Base-by-base conservation (phyloP, 2,888 invertebrate species). In the Panzeria rudis region DNA sequence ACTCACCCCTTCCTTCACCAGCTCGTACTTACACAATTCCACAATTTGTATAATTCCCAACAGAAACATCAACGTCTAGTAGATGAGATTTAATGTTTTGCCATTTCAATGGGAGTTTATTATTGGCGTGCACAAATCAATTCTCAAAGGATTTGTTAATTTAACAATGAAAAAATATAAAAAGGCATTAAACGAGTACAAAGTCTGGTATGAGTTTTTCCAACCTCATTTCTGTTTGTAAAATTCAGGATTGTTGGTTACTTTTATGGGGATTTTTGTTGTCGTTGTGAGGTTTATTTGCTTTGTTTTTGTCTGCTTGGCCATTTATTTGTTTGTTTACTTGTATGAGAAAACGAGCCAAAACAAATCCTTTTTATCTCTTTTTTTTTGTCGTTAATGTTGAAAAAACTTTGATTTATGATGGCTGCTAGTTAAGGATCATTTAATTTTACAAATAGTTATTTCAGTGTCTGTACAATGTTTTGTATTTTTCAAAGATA, bases 71-170 rank as follows among this genome's bases (percentile, higher is more conserved):
- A 68, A 50, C 56, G 6, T 77, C 56, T 47, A 44, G 56, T 35
- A 38, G 52, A 62, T 73, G 66, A 66, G 44, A 44, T 66, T 77
- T 59, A 50, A 77, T 77, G 59, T 64, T 56, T 72, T 44, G 71
- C 44, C 79, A 87, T 73, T 73, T 79, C 64, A 76, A 79, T 80
- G 84, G 75, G 76, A 76, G 84, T 84, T 90, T 91, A 79, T 79
- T 72, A 91, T 91, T 91, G 90, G 89, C 91, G 90, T 91, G 90
- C 91, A 90, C 89, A 88, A 91, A 91, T 91, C 91, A 90, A 91
- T 91, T 91, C 91, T 89, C 91, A 88, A 88, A 89, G 91, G 91
- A 91, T 91, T 90, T 91, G 89, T 82, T 82, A 84, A 84, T 80
- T 82, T 80, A 80, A 84, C 79, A 79, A 84, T 64, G 69, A 75